These are phyloP conservation scores for Chauna torquata DNA, from an alignment of 2,113 vertebrate genomes.

Conservation along the genomic window DNA sequence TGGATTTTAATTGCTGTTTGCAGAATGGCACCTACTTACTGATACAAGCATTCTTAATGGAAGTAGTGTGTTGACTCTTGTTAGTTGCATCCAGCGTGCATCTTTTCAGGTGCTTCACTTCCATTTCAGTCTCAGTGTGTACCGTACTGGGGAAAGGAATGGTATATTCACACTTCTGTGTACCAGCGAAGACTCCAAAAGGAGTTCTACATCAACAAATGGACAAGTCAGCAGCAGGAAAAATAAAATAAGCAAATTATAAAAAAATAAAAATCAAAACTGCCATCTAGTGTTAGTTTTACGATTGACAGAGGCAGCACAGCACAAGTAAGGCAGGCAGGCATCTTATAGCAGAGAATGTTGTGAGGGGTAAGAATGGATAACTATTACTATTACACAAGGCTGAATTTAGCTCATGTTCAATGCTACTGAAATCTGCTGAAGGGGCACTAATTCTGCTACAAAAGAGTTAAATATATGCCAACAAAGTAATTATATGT, in stretches of 20 bases:
- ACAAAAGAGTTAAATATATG: neutral
- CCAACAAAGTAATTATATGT: neutral
- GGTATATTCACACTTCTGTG: neutral
- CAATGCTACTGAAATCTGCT: neutral
- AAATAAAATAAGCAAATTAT: neutral
- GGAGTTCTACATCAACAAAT: accelerated
- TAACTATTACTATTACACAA: accelerated
- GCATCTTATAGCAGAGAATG: accelerated
- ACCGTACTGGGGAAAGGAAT: neutral
- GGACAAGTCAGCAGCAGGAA: no score
- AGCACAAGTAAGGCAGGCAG: neutral
- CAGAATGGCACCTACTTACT: neutral
- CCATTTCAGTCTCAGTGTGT: neutral
- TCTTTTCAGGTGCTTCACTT: neutral
- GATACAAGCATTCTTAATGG: neutral
- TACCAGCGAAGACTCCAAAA: neutral
- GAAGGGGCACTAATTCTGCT: neutral
- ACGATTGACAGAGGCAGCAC: neutral
- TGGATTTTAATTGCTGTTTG: neutral
- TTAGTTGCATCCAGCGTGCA: neutral
- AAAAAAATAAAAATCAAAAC: accelerated
- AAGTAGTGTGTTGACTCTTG: neutral
- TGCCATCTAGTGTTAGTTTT: neutral
- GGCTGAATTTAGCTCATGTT: neutral
- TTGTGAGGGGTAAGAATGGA: accelerated